Base-by-base conservation (phyloP, 2,888 invertebrate genomes). In the Matsumyia berberina region DNA sequence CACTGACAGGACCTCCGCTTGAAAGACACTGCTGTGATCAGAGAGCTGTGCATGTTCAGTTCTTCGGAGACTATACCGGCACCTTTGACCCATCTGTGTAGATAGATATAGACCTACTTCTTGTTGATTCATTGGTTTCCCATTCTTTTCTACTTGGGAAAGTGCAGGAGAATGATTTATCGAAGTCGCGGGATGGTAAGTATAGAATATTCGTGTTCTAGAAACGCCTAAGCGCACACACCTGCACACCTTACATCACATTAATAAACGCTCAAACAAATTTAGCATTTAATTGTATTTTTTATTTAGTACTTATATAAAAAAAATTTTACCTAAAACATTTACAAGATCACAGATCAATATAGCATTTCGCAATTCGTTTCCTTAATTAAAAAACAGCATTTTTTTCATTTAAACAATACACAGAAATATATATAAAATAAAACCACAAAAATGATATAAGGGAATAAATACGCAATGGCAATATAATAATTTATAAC, bases 301-400 rank as follows among this genome's bases (percentile, higher is more conserved):
- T 24, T 82, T 46, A 66, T 78, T 82, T 67, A 72, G 51, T 60
- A 37, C 12, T 49, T 15, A 31, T 19, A 29, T n/a, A 55, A 49
- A 37, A 78, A 60, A 78, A 67, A 49, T 49, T 51, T 69, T 69
- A 67, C 55, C 55, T 83, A 73, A 53, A 78, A 67, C 46, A 64
- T 53, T 79, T 37, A 69, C 57, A 73, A 74, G 57, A 83, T 83
- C 83, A 83, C 83, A 83, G 83, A 74, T 83, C 60, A 76, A 62
- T 62, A 73, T 73, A 83, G 78, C 82, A 55, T 70, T 78, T 67
- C 31, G 39, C 78, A 33, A 39, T 67, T 46, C n/a, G 44, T 55
- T 62, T 58, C 37, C 44, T 57, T 67, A 67, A 60, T 35, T n/a
- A n/a, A n/a, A n/a, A 66, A 53, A 17, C 37, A 35, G 60, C 5